phyloP scores from a whole-genome alignment of 2,888 invertebrate species.

The Carabus problematicus region DNA sequence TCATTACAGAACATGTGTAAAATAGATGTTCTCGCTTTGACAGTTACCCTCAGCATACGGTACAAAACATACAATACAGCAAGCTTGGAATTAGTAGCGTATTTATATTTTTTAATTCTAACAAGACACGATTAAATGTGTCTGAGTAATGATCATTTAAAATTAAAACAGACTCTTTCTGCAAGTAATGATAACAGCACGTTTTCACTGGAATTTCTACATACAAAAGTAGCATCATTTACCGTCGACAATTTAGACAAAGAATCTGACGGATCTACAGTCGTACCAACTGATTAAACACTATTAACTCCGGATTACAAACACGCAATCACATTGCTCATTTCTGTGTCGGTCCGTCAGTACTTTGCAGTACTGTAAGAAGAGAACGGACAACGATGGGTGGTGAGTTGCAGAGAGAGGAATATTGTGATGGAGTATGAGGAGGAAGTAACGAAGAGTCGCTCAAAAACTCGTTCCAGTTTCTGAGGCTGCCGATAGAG shows the following conservation, averaged over 20 bases:
- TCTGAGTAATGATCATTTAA: too few species aligned
- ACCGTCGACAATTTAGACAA: constrained; percentile 17
- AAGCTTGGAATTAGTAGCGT: too few species aligned
- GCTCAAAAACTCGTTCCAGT: constrained; percentile 46
- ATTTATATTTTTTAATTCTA: too few species aligned
- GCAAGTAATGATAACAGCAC: too few species aligned
- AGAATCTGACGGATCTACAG: constrained; percentile 16
- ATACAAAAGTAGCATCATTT: constrained; percentile 6
- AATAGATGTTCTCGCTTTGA: too few species aligned
- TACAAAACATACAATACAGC: too few species aligned
- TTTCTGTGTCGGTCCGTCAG: constrained; percentile 6
- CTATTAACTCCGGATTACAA: constrained; percentile 16
- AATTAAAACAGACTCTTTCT: too few species aligned
- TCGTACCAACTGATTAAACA: constrained; percentile 25
- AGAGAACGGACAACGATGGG: constrained; percentile 35
- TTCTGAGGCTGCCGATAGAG: constrained; percentile 36
- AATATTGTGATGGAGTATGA: constrained; percentile 33
- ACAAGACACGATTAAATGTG: too few species aligned
- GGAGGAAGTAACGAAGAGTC: constrained; percentile 43
- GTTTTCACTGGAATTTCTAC: too few species aligned
- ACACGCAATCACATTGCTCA: constrained; percentile 25
- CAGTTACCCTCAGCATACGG: too few species aligned
- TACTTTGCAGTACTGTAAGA: constrained; percentile 11
- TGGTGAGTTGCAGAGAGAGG: constrained; percentile 34
- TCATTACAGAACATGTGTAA: too few species aligned